phyloP scores from a whole-genome alignment of 2,888 invertebrate species.

The Hoplodrina ambigua region DNA sequence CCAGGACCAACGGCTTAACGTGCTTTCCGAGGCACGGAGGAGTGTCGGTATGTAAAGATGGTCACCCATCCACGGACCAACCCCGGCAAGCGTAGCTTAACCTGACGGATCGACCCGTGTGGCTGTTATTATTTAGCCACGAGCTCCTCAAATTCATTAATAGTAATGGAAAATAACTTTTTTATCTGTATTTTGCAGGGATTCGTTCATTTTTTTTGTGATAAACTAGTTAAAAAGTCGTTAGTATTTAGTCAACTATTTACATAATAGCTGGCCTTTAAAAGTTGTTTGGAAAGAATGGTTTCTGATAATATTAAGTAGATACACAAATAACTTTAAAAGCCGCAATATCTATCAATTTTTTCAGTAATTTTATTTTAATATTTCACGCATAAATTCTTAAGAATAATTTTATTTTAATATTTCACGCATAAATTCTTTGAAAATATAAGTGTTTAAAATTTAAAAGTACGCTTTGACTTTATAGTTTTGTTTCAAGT shows the following conservation, averaged over 20 bases:
- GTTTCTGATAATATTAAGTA: constrained; percentile 7
- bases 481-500: not conserved
- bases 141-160: too few species aligned
- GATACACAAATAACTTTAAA: constrained; percentile 7
- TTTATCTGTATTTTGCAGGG: constrained; percentile 9
- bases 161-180: not conserved
- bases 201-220: constrained; percentile 17
- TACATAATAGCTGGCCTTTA: constrained; percentile 24
- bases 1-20: too few species aligned
- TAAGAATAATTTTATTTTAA: not conserved
- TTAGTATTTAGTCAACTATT: constrained; percentile 39
- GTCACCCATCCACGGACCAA: too few species aligned
- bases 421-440: not conserved
- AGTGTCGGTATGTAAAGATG: too few species aligned
- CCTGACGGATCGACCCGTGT: too few species aligned
- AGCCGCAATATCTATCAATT: not conserved
- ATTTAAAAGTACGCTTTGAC: constrained; percentile 2
- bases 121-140: too few species aligned
- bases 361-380: not conserved
- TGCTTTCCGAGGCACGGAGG: too few species aligned
- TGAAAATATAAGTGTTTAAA: not conserved
- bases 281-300: constrained; percentile 3
- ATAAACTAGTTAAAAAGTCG: constrained; percentile 38
- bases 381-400: not conserved
- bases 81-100: too few species aligned